Evolutionary conservation across 2,888 invertebrate species (phyloP), one percentile per base, ranked within the genome.

Genomic region (Athalia circularis): DNA sequence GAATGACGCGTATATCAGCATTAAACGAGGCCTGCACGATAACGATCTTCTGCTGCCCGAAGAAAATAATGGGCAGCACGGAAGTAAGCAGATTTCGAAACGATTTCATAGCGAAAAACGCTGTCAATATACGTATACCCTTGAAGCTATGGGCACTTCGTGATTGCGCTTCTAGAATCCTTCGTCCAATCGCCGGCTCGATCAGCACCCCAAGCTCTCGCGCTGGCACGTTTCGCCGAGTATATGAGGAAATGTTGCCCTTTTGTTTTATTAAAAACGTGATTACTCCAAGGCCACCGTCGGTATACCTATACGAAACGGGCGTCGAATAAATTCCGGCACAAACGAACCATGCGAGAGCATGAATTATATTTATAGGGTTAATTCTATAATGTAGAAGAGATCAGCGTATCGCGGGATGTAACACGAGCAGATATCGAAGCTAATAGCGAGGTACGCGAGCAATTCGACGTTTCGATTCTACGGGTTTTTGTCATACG

Each of bases 131-230:
- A 8, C 47, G 47, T 59, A 72, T 59, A n/a, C 57, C 8, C 59
- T 43, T 54, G 6, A 15, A 50, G 43, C 54, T 54, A 8, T 54
- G n/a, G n/a, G 47, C 67, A 52, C 54, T 68, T 72, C 72, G 72
- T 72, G 72, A 72, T 72, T 72, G 59, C 59, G 47, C 72, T 5
- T 72, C 59, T n/a, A 72, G 59, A 54, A 59, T 72, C 4, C n/a
- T 45, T 47, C 68, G 70, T 13, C n/a, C 8, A 45, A 72, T 72
- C 72, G 72, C 59, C 4, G 8, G 72, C 47, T 72, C 72, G 72
- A 72, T 72, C 72, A 29, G 29, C 29, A 47, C 47, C 72, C 57
- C 45, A 59, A 72, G 57, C 45, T 59, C 72, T 59, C 13, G 15
- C 15, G 59, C 57, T 47, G 59, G 5, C 59, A 59, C 72, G 47